Base-by-base conservation (phyloP, 2,888 invertebrate species). In the Calephelis perditalis region DNA sequence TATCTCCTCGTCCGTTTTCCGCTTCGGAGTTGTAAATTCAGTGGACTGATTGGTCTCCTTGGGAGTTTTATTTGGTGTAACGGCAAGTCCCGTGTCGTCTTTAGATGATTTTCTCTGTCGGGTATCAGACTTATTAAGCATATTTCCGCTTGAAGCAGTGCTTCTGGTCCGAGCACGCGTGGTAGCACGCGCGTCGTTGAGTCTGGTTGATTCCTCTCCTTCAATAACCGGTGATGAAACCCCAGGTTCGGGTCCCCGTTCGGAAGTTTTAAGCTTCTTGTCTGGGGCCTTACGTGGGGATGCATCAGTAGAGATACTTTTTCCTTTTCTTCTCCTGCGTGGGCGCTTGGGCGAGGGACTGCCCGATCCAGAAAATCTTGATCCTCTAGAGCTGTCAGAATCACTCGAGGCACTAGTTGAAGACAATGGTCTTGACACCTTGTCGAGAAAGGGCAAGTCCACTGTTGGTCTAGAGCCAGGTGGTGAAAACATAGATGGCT, bases 221-320 rank as follows among this genome's bases (percentile, higher is more conserved):
- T 94, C 92, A 95, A 87, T 81, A 94, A 92, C 78, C 92, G 93
- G 91, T 91, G 94, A 91, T 92, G 93, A 91, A 92, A 92, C 92
- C 92, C 93, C 91, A 86, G 91, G 92, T 92, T 93, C 94, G 92
- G 93, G 92, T 92, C 92, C 92, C 94, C 93, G 93, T 92, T 94
- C 94, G 94, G 94, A 94, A 94, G 94, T 94, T 94, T 94, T 94
- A 93, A 94, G 94, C 94, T 94, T 94, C 94, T 94, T 94, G 88
- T 94, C 94, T 82, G 94, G 93, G 92, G 93, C 92, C 92, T 93
- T 94, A 84, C 92, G 92, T 68, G 82, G 81, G 77, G 82, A 78
- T 66, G 77, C 72, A 76, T 86, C 86, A 58, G 72, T 78, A 59
- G 87, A 84, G 65, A 76, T 65, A 69, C 84, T 86, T 71, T 85